Base-by-base conservation (phyloP, 2,113 vertebrate genomes). In the Chloebia gouldiae region DNA sequence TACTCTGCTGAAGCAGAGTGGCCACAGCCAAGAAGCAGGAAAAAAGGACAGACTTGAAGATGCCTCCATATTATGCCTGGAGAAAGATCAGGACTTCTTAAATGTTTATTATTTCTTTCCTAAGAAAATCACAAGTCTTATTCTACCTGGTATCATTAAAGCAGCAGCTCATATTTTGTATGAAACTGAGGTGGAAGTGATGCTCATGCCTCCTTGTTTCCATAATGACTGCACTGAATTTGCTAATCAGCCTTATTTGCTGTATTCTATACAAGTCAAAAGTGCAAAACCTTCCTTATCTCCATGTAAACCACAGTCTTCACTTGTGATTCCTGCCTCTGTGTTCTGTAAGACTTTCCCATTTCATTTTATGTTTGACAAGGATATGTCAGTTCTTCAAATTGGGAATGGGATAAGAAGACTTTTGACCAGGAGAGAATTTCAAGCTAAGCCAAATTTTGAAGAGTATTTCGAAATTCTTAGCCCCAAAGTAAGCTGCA, bases 51-150 rank as follows among this genome's bases (percentile, higher is more conserved):
- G 97, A 95, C 98, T 98, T 56, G 98, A 99, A 92, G 98, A 99
- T 19, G 98, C 98, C 12, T 99, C 99, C 20, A 99, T 99, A 94
- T 98, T 99, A 70, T 99, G 99, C 96, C 97, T 99, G 97, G 99
- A 99, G 95, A 99, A 99, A 96, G 99, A 99, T 95, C 98, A 98
- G 8, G 98, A 98, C 80, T 98, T 99, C 96, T 97, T 99, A 84
- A 99, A 98, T 33, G 99, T 99, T 78, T 99, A 99, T 96, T 99
- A 99, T 95, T 99, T 99, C 97, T 99, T 99, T 94, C 99, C 99
- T 40, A 97, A 97, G 80, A 98, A 97, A 84, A 98, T 98, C 94
- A 99, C 99, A 0, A 98, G 98, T 91, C 98, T 99, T 81, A 98
- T 99, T 95, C 98, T 99, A 37, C 98, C 99, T 1, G 99, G 99